Percentiles rank a stretch among this genome's conserved stretches.
Evolutionary conservation across 2,113 vertebrate species (phyloP).

Genomic region (Taurulus bubalis): DNA sequence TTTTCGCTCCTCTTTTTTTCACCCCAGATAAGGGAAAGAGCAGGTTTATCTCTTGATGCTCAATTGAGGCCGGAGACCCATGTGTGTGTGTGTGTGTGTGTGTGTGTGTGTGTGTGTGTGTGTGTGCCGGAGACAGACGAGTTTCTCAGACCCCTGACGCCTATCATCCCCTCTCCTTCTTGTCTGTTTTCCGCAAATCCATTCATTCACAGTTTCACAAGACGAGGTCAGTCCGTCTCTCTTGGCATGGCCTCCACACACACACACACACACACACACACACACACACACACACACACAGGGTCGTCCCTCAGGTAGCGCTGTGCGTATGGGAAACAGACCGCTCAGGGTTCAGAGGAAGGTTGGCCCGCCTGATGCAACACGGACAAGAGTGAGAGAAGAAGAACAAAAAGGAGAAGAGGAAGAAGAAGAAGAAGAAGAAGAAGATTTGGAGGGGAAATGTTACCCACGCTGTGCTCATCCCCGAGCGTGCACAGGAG

Average conservation of each 20-base stretch:
- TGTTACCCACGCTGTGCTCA: background rate
- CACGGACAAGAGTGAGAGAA: conserved; percentile 7
- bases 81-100: conserved; percentile 36
- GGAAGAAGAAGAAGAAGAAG: background rate
- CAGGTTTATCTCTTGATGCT: conserved; percentile 69
- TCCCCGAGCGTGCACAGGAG: background rate
- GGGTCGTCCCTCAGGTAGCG: conserved; percentile 44
- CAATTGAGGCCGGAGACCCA: conserved; percentile 67
- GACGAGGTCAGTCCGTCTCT: conserved; percentile 49
- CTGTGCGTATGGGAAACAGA: conserved; percentile 54
- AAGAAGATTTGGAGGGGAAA: background rate
- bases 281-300: conserved; percentile 23
- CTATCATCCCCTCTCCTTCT: conserved; percentile 56
- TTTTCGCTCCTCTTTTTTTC: conserved; percentile 50
- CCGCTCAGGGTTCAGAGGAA: conserved; percentile 47
- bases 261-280: conserved; percentile 11
- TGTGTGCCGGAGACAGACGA: conserved; percentile 29
- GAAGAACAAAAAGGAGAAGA: background rate
- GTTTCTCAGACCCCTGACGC: conserved; percentile 73
- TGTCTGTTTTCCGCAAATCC: conserved; percentile 47
- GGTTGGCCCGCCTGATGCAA: conserved; percentile 53
- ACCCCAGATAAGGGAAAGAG: conserved; percentile 67
- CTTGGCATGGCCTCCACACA: conserved; percentile 5
- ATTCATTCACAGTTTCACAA: conserved; percentile 68
- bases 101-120: conserved; percentile 45